Conservation (phyloP, 2,888 invertebrate genomes). For the Scaptomyza flava region DNA sequence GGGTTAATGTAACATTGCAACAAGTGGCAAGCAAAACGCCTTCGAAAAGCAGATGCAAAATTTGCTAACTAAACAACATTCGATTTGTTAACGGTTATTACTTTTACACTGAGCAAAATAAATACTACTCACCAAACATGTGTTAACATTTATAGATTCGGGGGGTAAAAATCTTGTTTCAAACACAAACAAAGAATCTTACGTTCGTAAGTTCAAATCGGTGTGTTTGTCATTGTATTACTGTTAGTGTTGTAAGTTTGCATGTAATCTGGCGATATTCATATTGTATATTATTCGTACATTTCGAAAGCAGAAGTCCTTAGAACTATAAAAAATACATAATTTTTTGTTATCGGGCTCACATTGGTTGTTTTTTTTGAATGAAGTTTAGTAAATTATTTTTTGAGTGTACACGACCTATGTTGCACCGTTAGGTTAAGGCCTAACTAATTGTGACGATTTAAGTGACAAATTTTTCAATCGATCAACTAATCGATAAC, state of each 20-base stretch:
- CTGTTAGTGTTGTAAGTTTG: too few species aligned
- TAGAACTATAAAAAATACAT: too few species aligned
- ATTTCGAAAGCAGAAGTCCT: too few species aligned
- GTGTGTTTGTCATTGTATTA: too few species aligned
- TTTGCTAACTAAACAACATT: constrained; percentile 45
- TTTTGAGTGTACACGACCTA: not conserved
- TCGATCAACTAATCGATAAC: constrained; percentile 19
- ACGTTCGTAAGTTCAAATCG: too few species aligned
- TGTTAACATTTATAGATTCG: too few species aligned
- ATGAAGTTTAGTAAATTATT: not conserved
- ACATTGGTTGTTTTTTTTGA: not conserved
- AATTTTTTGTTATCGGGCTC: too few species aligned
- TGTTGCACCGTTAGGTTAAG: not conserved
- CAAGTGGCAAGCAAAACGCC: constrained; percentile 37
- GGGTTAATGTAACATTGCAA: constrained; percentile 71
- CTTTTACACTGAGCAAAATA: constrained; percentile 5
- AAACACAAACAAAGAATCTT: too few species aligned
- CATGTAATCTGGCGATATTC: too few species aligned
- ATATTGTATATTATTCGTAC: too few species aligned
- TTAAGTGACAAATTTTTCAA: constrained; percentile 18
- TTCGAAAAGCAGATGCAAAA: constrained; percentile 55
- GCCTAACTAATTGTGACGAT: constrained; percentile 27
- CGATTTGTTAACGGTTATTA: constrained; percentile 38
- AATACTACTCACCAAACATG: too few species aligned
- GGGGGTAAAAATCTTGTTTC: too few species aligned